Percentiles rank a stretch among this genome's conserved stretches.
These are phyloP conservation scores for Equus przewalskii DNA, from an alignment of 2,113 vertebrate genomes.

Conservation along the genomic window DNA sequence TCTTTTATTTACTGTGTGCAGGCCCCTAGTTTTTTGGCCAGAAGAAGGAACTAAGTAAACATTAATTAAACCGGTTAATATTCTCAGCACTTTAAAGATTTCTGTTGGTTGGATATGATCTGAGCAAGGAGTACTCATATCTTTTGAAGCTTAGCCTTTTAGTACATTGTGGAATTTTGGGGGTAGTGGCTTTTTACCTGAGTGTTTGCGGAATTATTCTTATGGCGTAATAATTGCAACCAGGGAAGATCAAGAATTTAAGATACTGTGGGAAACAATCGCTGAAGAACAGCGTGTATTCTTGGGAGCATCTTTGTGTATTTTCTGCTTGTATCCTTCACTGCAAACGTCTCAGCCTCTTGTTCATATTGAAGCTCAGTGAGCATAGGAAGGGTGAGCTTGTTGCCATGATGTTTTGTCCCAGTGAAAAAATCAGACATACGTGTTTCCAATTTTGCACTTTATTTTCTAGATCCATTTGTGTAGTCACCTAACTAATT, in stretches of 20 bases:
- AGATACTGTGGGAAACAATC: background rate
- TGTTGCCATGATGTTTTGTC: background rate
- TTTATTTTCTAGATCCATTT: background rate
- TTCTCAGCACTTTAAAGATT: background rate
- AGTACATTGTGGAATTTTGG: background rate
- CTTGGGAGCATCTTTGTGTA: background rate
- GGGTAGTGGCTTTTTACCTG: background rate
- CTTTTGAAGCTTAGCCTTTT: background rate
- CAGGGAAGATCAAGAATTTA: background rate
- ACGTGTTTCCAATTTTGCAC: background rate
- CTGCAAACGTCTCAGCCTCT: fast-evolving
- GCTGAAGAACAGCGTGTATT: background rate
- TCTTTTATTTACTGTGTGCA: background rate
- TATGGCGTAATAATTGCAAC: background rate
- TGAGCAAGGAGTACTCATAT: background rate
- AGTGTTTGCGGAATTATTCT: background rate
- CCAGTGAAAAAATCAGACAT: background rate
- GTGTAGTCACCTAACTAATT: background rate
- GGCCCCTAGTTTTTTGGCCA: background rate
- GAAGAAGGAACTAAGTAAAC: background rate
- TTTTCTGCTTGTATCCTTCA: background rate
- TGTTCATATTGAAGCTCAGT: background rate
- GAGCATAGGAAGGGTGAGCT: too few species aligned
- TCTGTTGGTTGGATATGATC: background rate
- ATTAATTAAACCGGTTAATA: background rate